Evolutionary conservation across 2,888 invertebrate species (phyloP).

Genomic region (Monochamus alternatus): DNA sequence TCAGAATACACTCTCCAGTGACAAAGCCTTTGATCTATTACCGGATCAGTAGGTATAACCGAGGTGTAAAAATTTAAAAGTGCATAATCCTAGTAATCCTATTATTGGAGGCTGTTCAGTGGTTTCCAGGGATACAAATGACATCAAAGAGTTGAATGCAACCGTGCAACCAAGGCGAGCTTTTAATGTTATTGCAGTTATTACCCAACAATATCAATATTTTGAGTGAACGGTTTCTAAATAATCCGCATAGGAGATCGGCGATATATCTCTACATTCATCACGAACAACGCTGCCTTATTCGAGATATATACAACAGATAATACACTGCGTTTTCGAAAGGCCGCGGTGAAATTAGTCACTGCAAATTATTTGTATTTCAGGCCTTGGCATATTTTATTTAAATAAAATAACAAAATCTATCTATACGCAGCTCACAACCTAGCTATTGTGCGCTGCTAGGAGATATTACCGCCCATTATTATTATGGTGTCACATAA

Average conservation of each 20-base stretch:
- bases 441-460: constrained; percentile 12
- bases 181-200: not conserved
- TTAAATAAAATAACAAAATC: constrained; percentile 42
- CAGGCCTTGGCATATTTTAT: constrained; percentile 53
- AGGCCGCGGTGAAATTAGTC: constrained; percentile 52
- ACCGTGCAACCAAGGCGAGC: not conserved
- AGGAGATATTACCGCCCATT: constrained; percentile 23
- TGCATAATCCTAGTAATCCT: not conserved
- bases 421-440: constrained; percentile 16
- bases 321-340: constrained; percentile 47
- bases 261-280: constrained; percentile 31
- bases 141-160: not conserved
- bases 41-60: not conserved
- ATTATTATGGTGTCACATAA: constrained; percentile 25
- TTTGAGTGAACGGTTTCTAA: constrained; percentile 20
- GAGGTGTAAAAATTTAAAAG: not conserved
- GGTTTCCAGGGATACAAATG: not conserved
- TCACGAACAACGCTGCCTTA: constrained; percentile 41
- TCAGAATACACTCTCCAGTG: not conserved
- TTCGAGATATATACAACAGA: constrained; percentile 38
- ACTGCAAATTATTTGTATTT: constrained; percentile 44
- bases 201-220: constrained; percentile 8
- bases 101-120: not conserved
- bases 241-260: constrained; percentile 8
- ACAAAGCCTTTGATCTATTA: not conserved